Evolutionary conservation across 1,140 invertebrate species (phyloP).

Genomic region (Rhagoletis zephyria): DNA sequence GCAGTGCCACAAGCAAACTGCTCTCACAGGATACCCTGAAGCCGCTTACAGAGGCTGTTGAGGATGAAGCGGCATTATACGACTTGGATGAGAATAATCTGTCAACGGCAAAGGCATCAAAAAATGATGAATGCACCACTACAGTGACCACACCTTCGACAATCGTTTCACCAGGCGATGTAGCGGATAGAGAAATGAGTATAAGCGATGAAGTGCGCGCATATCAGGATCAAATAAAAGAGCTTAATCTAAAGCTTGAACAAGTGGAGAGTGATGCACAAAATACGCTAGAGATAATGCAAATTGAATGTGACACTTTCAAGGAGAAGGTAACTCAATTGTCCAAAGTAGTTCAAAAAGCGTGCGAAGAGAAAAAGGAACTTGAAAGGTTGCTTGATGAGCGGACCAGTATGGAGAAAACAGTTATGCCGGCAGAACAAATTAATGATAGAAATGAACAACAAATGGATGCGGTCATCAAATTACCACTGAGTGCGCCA

Average conservation of each 20-base stretch:
- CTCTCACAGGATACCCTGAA: conserved; percentile 33
- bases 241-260: conserved; percentile 54
- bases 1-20: conserved; percentile 14
- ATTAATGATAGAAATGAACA: neutral
- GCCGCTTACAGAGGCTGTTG: conserved; percentile 31
- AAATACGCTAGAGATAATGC: conserved; percentile 67
- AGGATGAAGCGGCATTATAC: conserved; percentile 42
- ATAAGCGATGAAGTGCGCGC: conserved; percentile 42
- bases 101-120: neutral
- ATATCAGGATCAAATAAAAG: conserved; percentile 52
- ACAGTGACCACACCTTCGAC: conserved; percentile 30
- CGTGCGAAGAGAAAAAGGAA: conserved; percentile 59
- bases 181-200: neutral
- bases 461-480: neutral
- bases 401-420: neutral
- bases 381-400: conserved; percentile 52
- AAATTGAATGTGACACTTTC: conserved; percentile 65
- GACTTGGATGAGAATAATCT: neutral
- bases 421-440: conserved; percentile 1
- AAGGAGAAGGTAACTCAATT: conserved; percentile 61
- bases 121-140: conserved; percentile 4
- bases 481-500: neutral
- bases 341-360: conserved; percentile 52
- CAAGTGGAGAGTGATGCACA: conserved; percentile 58
- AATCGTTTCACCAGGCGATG: conserved; percentile 13